Evolutionary conservation across 2,797 vertebrate species (phyloP), one percentile per base, ranked within the genome.

Genomic region (Takifugu rubripes): DNA sequence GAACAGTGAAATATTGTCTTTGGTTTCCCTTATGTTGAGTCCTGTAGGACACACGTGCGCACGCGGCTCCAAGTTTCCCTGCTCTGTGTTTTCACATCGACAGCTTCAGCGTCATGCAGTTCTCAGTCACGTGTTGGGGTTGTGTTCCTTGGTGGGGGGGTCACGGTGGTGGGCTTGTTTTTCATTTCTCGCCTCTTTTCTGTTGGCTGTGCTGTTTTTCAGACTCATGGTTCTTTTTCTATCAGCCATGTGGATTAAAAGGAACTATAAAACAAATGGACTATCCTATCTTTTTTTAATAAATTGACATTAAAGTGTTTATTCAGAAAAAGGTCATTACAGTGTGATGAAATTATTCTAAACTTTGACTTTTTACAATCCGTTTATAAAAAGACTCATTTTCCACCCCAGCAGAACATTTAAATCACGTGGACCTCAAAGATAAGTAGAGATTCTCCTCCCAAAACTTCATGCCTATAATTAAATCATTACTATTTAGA

Each of bases 181-280:
- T 79, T 77, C 48, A 61, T 55, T 56, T 61, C 74, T 70, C 24
- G 71, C n/a, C 24, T 72, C 16, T 68, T 75, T 74, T 74, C 73
- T 68, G 61, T 77, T 77, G 57, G 27, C 64, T 48, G 58, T 84
- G 79, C 63, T 86, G 66, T 57, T 82, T 21, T 86, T 87, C 82
- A 81, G 80, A 85, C 60, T 47, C 48, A 36, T 79, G 40, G 50
- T 81, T 72, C 61, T 82, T 89, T 87, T 87, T 84, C 72, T 82
- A 82, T 83, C 56, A 63, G 63, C 84, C 77, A 66, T 81, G 68
- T 83, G 70, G 72, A 73, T 85, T 81, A 75, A 46, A 72, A 50
- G 61, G 71, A 51, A 72, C 55, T 42, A 59, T 64, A 75, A 68
- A 72, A 21, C 21, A 75, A 29, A 21, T 21, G 21, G 21, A 29